Evolutionary conservation across 2,888 invertebrate species (phyloP), one percentile per base, ranked within the genome.

Genomic region (Drosophila leonis): DNA sequence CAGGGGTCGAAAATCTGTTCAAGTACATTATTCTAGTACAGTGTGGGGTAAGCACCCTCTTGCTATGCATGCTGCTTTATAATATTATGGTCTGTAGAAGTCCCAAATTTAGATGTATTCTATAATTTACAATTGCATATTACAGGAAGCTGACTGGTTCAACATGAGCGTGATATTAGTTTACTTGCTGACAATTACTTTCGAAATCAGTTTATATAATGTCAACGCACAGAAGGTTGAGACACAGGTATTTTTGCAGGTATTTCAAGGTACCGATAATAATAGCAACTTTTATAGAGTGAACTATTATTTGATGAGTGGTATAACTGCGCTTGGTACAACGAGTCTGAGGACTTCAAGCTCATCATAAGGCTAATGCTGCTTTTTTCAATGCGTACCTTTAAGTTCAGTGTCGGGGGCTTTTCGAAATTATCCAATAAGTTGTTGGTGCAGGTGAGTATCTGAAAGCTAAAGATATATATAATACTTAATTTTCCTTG

Each of bases 311-410:
- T 81, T 10, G 9, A 61, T 4, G 80, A 83, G n/a, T 91, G 88
- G 81, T 92, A 92, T 49, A 74, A 81, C 31, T 88, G 89, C 27
- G 62, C 65, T 12, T 92, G 92, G 92, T 92, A 91, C 39, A 78
- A 90, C 7, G 91, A 92, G 51, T 77, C 82, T 7, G 64, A 60
- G 4, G 83, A 91, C 2, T 92, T 88, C 31, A 82, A 89, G 59
- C 78, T 75, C 24, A 71, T 90, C 9, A 77, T 90, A 2, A 80
- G 80, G 39, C 84, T 92, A 65, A 91, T 92, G 92, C 60, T 92
- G 2, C 31, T 91, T 4, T 86, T 90, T 24, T 80, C 87, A 0
- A 82, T 80, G 27, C 78, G 78, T 5, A 57, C 71, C 4, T 78
- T 91, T 54, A 54, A 64, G 0, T 42, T 92, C n/a, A 80, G 85